Percentiles rank a stretch among this genome's conserved stretches.
Evolutionary conservation across 2,797 vertebrate genomes (phyloP).

Genomic region (Sardinella longiceps): DNA sequence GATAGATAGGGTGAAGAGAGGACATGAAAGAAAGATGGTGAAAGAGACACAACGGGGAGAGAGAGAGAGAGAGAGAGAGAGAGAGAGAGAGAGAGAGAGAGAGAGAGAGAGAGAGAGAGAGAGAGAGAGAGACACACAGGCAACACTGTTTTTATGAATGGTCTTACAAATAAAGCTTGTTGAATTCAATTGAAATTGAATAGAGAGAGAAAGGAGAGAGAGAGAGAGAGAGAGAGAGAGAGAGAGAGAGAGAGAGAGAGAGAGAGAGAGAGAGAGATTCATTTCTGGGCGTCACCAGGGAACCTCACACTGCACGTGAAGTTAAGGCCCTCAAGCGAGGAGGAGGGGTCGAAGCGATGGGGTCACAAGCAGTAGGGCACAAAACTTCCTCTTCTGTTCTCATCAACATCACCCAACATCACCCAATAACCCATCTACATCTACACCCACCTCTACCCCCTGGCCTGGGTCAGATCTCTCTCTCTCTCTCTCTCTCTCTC

Average conservation of each 20-base stretch:
- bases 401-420: too few relatives aligned
- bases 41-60: too few relatives aligned
- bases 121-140: background rate
- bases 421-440: background rate
- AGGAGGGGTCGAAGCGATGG: background rate
- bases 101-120: background rate
- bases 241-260: background rate
- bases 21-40: too few relatives aligned
- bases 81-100: background rate
- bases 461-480: background rate
- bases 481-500: conserved; percentile 33
- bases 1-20: background rate
- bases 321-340: conserved; percentile 40
- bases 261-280: background rate
- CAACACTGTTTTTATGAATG: too few relatives aligned
- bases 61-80: background rate
- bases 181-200: too few relatives aligned
- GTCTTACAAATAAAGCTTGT: too few relatives aligned
- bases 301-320: conserved; percentile 43
- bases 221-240: too few relatives aligned
- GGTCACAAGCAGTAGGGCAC: background rate
- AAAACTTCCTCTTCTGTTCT: too few relatives aligned
- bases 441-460: background rate
- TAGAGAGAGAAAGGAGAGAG: background rate
- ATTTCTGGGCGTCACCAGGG: conserved; percentile 40